phyloP scores from a whole-genome alignment of 2,797 vertebrate species.

The Zonotrichia albicollis region DNA sequence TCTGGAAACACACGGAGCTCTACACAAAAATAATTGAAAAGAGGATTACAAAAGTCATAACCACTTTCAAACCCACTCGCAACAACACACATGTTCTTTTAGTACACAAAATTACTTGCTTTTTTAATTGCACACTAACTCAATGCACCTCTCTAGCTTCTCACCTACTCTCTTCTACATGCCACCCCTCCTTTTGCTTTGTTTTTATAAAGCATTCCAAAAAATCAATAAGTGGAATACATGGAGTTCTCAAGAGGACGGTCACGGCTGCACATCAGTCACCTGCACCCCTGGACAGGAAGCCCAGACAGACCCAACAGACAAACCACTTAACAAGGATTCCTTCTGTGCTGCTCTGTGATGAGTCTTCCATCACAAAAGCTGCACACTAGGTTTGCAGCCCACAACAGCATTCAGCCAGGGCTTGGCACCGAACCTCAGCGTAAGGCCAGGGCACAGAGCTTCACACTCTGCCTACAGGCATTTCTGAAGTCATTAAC shows the following conservation, averaged over 20 bases:
- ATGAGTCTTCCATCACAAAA: slow-evolving; percentile 16
- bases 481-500: background rate
- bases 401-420: background rate
- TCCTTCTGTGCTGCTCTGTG: background rate
- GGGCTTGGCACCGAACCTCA: background rate
- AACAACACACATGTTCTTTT: background rate
- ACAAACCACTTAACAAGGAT: background rate
- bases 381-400: background rate
- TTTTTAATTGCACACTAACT: background rate
- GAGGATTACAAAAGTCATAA: slow-evolving; percentile 32
- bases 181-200: background rate
- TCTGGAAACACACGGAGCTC: slow-evolving; percentile 91
- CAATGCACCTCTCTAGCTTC: background rate
- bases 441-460: background rate
- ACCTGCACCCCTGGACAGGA: slow-evolving; percentile 4
- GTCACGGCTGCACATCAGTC: slow-evolving; percentile 7
- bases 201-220: background rate
- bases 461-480: background rate
- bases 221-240: background rate
- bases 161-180: background rate
- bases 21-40: slow-evolving; percentile 55
- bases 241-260: background rate
- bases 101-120: background rate
- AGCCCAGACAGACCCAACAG: background rate
- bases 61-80: background rate